Conservation (phyloP, 2,888 invertebrate species). For the Cordylochernes scorpioides region DNA sequence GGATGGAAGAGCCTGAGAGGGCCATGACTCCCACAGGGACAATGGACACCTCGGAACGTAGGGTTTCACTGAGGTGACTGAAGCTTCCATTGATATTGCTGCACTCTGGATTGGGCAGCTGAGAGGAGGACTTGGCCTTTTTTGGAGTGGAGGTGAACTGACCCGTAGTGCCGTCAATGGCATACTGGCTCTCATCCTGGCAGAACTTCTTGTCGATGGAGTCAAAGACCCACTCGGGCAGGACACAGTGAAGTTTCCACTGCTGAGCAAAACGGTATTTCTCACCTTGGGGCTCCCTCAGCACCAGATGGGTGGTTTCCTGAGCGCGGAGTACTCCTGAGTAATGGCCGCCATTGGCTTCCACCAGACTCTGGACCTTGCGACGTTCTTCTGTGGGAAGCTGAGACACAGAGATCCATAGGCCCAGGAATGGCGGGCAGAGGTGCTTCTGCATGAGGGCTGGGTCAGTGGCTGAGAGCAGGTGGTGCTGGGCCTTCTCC, state of each 20-base stretch:
- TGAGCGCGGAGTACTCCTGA: conserved; percentile 28
- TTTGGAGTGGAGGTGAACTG: conserved; percentile 9
- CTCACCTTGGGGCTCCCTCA: conserved; percentile 30
- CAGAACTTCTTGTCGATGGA: conserved; percentile 40
- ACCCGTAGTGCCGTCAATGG: conserved; percentile 5
- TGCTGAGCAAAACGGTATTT: conserved; percentile 37
- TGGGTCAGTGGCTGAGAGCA: conserved; percentile 35
- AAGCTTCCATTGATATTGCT: too few relatives aligned
- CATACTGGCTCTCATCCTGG: conserved; percentile 18
- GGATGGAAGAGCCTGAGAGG: too few relatives aligned
- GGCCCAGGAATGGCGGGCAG: conserved; percentile 45
- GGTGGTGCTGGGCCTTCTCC: conserved; percentile 35
- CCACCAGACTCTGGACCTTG: conserved; percentile 36
- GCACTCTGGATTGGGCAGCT: too few relatives aligned
- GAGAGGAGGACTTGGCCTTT: conserved; percentile 5
- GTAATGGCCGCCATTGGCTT: conserved; percentile 39
- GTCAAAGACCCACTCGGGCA: conserved; percentile 47
- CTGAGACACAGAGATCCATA: conserved; percentile 51
- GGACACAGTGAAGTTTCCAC: conserved; percentile 37
- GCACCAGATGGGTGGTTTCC: conserved; percentile 29
- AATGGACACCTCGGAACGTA: too few relatives aligned
- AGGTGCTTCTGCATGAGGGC: conserved; percentile 32
- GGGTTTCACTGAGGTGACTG: too few relatives aligned
- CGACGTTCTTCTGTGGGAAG: conserved; percentile 34
- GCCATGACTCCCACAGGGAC: too few relatives aligned